phyloP scores from a whole-genome alignment of 2,797 vertebrate genomes.

The Esox lucius region DNA sequence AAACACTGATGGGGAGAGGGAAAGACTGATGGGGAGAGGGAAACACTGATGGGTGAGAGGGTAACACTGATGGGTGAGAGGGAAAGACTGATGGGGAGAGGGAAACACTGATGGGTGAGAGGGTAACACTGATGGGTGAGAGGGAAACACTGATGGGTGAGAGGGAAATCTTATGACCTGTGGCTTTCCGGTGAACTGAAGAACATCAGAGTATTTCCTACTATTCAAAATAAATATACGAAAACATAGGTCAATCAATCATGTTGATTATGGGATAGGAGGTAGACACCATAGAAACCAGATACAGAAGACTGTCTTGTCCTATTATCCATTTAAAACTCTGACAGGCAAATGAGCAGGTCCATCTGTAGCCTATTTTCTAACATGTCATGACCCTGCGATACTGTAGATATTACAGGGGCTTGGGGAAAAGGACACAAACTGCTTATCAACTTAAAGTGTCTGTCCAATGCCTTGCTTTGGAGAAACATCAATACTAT shows the following conservation, averaged over 20 bases:
- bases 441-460: constrained; percentile 39
- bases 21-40: no score
- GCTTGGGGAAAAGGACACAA: constrained; percentile 18
- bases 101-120: background rate
- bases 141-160: background rate
- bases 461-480: background rate
- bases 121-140: background rate
- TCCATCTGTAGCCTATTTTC: constrained; percentile 11
- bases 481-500: background rate
- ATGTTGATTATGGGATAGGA: background rate
- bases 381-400: constrained; percentile 2
- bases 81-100: no score
- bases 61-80: background rate
- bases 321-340: constrained; percentile 10
- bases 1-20: background rate
- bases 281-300: background rate
- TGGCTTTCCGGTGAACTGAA: background rate
- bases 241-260: background rate
- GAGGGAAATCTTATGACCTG: background rate
- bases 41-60: background rate
- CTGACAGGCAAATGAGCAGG: constrained; percentile 18
- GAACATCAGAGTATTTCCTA: background rate
- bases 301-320: constrained; percentile 3
- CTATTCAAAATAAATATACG: background rate
- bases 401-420: background rate